Conservation (phyloP, 2,797 vertebrate genomes). For the Neoniphon sammara region DNA sequence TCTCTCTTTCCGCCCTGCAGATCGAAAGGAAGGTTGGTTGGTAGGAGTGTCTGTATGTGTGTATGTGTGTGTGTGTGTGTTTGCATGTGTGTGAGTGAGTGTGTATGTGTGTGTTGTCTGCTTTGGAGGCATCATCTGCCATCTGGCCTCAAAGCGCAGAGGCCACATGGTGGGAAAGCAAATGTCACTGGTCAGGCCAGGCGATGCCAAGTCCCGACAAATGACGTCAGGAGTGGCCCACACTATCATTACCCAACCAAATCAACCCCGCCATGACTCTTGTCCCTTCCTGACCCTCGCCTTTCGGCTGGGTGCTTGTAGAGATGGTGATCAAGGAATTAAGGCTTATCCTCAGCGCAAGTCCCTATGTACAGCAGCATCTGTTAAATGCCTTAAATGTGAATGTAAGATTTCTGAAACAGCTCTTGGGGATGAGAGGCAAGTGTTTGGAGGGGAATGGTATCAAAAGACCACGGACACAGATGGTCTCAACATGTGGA, state of each 20-base stretch:
- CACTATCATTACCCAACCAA: slow-evolving; percentile 60
- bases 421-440: slow-evolving; percentile 24
- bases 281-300: slow-evolving; percentile 56
- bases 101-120: slow-evolving; percentile 63
- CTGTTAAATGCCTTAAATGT: slow-evolving; percentile 23
- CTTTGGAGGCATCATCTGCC: slow-evolving; percentile 77
- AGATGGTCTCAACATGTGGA: slow-evolving; percentile 22
- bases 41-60: slow-evolving; percentile 16
- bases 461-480: background rate
- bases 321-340: slow-evolving; percentile 61
- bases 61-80: slow-evolving; percentile 25
- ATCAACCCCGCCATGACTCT: slow-evolving; percentile 43
- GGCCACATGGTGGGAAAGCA: slow-evolving; percentile 81
- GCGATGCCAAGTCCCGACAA: slow-evolving; percentile 72
- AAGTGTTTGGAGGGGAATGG: slow-evolving; percentile 8
- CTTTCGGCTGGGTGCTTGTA: slow-evolving; percentile 23
- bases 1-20: slow-evolving; percentile 37
- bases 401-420: slow-evolving; percentile 28
- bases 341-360: slow-evolving; percentile 46
- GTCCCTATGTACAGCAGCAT: slow-evolving; percentile 18
- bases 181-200: slow-evolving; percentile 79
- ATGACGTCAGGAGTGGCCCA: slow-evolving; percentile 77
- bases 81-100: slow-evolving; percentile 5
- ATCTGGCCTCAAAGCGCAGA: slow-evolving; percentile 81
- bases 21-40: slow-evolving; percentile 65